These are phyloP conservation scores for Ormyrus pomaceus DNA, from an alignment of 2,888 invertebrate genomes.

Conservation along the genomic window DNA sequence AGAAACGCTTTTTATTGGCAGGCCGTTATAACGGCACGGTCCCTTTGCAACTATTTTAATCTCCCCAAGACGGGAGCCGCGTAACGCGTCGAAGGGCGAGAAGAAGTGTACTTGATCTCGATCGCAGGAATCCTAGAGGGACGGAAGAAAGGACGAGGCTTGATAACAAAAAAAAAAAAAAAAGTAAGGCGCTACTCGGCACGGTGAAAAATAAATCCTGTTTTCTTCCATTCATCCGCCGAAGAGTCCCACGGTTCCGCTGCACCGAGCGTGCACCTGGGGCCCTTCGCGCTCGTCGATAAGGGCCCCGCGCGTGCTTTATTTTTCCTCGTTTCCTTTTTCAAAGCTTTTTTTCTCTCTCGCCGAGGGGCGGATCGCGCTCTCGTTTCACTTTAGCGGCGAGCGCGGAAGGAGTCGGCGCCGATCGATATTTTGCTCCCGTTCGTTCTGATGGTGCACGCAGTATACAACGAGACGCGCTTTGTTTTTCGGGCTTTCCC, in stretches of 20 bases:
- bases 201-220: constrained; percentile 71
- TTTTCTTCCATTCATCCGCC: constrained; percentile 69
- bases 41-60: too few relatives aligned
- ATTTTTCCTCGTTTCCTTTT: constrained; percentile 36
- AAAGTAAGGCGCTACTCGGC: constrained; percentile 63
- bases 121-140: too few relatives aligned
- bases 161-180: constrained; percentile 62
- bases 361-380: not conserved
- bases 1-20: too few relatives aligned
- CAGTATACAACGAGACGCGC: not conserved
- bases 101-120: too few relatives aligned
- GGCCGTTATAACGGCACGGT: too few relatives aligned
- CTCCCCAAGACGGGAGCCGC: too few relatives aligned
- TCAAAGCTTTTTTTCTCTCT: not conserved
- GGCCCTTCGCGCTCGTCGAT: not conserved
- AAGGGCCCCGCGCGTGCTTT: constrained; percentile 33
- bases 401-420: not conserved
- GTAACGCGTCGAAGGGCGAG: too few relatives aligned
- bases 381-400: not conserved
- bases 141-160: too few relatives aligned
- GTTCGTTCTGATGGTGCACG: not conserved
- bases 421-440: constrained; percentile 25
- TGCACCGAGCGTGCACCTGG: constrained; percentile 19
- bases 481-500: constrained; percentile 34
- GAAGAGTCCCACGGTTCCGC: constrained; percentile 44